Percentiles rank a stretch among this genome's conserved stretches.
Conservation (phyloP, 2,113 vertebrate genomes). For the Onychostoma macrolepis region DNA sequence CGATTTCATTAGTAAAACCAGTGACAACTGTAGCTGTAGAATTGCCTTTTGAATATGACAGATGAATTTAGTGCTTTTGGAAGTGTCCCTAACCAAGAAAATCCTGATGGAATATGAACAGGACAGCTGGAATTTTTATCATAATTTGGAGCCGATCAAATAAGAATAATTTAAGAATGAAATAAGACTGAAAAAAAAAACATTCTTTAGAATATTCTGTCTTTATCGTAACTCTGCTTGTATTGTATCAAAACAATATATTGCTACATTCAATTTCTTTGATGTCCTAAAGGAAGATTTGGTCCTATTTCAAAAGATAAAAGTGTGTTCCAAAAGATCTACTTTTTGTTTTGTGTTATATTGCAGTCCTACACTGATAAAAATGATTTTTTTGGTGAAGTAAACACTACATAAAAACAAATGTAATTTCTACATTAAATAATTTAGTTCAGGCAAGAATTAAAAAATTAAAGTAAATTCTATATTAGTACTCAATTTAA, state of each 20-base stretch:
- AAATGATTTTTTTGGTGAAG: no score
- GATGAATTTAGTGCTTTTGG: neutral
- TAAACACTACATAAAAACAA: no score
- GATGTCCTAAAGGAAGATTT: neutral
- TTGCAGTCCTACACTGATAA: no score
- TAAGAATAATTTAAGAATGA: neutral
- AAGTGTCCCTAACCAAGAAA: neutral
- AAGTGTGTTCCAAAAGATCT: neutral
- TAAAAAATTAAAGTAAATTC: no score
- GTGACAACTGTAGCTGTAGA: neutral
- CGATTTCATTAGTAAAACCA: conserved; percentile 11
- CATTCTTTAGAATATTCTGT: neutral
- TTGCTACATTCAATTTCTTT: neutral
- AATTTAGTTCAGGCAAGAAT: no score
- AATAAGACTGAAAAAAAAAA: no score
- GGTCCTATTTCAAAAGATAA: neutral
- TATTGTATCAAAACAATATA: neutral
- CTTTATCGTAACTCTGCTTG: neutral
- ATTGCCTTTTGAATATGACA: neutral
- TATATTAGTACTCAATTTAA: no score
- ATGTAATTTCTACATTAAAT: no score
- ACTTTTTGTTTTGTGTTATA: no score
- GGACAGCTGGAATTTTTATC: neutral
- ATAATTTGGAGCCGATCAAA: neutral
- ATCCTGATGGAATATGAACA: neutral